Evolutionary conservation across 2,113 vertebrate species (phyloP), one percentile per base, ranked within the genome.

Genomic region (Eurystomus gularis): DNA sequence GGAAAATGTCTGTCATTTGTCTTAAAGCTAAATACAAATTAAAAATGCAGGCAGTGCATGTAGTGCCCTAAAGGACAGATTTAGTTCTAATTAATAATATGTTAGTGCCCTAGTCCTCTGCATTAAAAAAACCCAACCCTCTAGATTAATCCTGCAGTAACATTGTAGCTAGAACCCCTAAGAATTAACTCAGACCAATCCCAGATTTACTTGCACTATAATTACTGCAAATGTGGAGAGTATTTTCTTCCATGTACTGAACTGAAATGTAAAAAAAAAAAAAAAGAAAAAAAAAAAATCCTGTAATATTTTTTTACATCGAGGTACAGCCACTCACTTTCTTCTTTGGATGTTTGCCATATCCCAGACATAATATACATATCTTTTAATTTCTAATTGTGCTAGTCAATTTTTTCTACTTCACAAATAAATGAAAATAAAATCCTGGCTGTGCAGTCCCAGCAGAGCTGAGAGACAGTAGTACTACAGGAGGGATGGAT

Each of bases 31-130:
- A 93, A 87, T 48, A 51, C 8, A 7, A 87, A 78, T 69, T 88
- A 85, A 91, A 96, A 96, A 95, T 85, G 48, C 75, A 51, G 64
- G 70, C 71, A 82, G 33, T 62, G 13, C 57, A 35, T 68, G 66
- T 31, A 48, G 51, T 44, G 35, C 35, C 68, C 37, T 70, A 92
- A 78, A 87, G 68, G 90, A 97, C 62, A 97, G 94, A 97, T 96
- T 97, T 82, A 85, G 78, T 96, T 96, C 92, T 97, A 97, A 97
- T 95, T 96, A 95, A 93, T 94, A 92, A 86, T 49, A 88, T 66
- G 79, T 46, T 69, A 61, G 79, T 73, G 79, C 57, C 80, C 69
- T 82, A 65, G 73, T n/a, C 62, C 82, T 88, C 52, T 88, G 64
- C 58, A 88, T 81, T 77, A 68, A 60, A 42, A 78, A 68, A 80